phyloP scores from a whole-genome alignment of 2,113 vertebrate species.

The Myiopsitta monachus region DNA sequence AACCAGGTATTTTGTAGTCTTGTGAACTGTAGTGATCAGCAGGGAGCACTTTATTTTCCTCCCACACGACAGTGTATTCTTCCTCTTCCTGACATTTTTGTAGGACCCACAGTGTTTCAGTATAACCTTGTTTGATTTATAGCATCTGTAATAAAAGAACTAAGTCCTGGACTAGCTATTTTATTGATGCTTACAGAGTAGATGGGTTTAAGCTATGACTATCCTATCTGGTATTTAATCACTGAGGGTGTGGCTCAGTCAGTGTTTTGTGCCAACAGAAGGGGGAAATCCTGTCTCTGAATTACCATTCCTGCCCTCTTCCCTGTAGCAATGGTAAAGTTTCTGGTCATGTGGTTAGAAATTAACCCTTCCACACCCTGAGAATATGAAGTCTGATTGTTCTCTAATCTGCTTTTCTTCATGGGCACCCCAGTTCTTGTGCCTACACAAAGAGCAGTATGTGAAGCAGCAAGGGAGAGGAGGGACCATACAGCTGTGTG shows the following conservation, averaged over 20 bases:
- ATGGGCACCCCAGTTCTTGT: background rate
- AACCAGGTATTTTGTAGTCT: background rate
- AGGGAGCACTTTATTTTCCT: background rate
- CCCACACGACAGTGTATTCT: background rate
- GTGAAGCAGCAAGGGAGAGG: background rate
- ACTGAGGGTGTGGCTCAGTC: background rate
- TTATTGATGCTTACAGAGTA: background rate
- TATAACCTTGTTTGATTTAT: background rate
- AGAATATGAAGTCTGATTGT: background rate
- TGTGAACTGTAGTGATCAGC: background rate
- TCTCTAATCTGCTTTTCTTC: background rate
- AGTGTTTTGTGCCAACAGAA: background rate
- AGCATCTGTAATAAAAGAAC: background rate
- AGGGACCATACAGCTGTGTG: background rate
- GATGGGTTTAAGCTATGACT: background rate
- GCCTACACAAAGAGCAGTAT: background rate
- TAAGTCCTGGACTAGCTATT: background rate
- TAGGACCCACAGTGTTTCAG: background rate
- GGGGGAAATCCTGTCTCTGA: conserved; percentile 52
- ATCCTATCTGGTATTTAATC: background rate
- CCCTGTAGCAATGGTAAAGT: background rate
- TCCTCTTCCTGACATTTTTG: background rate
- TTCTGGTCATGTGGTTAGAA: conserved; percentile 4
- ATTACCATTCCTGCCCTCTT: background rate
- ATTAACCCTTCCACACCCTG: background rate